Evolutionary conservation across 2,888 invertebrate species (phyloP).

Genomic region (Aphidoletes aphidimyza): DNA sequence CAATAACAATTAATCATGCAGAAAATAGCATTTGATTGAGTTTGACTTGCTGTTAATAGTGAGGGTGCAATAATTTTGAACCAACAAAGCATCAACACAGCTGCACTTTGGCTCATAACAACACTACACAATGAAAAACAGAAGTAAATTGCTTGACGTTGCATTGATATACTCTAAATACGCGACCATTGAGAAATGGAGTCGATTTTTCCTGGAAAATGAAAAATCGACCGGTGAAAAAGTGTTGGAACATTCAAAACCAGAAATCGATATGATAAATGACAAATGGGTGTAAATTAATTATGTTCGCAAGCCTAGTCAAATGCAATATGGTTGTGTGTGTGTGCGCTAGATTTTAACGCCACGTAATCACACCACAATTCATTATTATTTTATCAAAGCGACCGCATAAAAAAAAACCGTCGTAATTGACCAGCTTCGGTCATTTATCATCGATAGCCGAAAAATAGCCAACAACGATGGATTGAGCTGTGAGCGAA

Average conservation of each 20-base stretch:
- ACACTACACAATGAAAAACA: no score
- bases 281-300: constrained; percentile 41
- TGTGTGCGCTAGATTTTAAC: background rate
- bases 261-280: constrained; percentile 53
- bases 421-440: constrained; percentile 22
- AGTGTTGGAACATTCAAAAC: background rate
- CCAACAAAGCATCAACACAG: no score
- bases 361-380: constrained; percentile 23
- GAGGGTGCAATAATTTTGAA: background rate
- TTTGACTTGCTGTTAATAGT: background rate
- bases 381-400: background rate
- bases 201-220: constrained; percentile 4
- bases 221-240: constrained; percentile 29
- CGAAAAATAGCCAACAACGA: no score
- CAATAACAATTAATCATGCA: constrained; percentile 45
- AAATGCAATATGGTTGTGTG: background rate
- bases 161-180: no score
- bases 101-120: no score
- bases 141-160: no score
- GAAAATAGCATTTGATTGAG: constrained; percentile 49
- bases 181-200: constrained; percentile 39
- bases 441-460: constrained; percentile 40
- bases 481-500: no score
- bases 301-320: background rate
- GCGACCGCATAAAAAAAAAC: constrained; percentile 9